A percentile compares a stretch with the other conserved stretches of the same genome.
Evolutionary conservation across 1,140 invertebrate genomes (phyloP).

Genomic region (Frieseomelitta varia): DNA sequence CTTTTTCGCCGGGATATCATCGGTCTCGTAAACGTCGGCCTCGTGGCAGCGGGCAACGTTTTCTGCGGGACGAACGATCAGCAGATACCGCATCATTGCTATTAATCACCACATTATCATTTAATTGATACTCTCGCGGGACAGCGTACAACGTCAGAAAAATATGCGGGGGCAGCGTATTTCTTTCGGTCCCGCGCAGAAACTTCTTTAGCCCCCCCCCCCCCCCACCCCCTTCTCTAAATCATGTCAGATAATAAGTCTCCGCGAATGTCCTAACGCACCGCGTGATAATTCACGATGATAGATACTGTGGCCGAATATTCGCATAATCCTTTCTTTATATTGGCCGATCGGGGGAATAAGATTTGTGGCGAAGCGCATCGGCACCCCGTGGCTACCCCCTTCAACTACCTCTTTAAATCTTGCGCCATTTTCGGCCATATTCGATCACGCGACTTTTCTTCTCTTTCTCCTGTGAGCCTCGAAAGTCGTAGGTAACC

Average conservation of each 20-base stretch:
- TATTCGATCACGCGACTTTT: background rate
- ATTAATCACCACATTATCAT: constrained; percentile 49
- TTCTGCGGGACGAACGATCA: constrained; percentile 22
- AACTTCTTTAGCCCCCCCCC: constrained; percentile 10
- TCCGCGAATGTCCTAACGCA: constrained; percentile 63
- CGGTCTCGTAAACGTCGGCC: background rate
- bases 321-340: constrained; percentile 75
- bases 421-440: constrained; percentile 42
- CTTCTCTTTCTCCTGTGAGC: background rate
- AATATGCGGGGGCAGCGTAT: constrained; percentile 36
- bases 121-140: constrained; percentile 48
- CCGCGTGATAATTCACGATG: constrained; percentile 74
- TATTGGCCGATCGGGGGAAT: constrained; percentile 59
- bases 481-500: background rate
- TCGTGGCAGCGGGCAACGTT: background rate
- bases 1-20: background rate
- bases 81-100: constrained; percentile 8
- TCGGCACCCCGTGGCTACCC: constrained; percentile 68
- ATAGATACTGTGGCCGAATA: constrained; percentile 70
- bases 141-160: constrained; percentile 10
- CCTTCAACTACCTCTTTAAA: constrained; percentile 44
- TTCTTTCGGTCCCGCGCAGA: background rate
- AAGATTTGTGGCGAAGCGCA: constrained; percentile 71
- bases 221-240: too few relatives aligned
- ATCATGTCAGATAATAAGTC: constrained; percentile 68